phyloP scores from a whole-genome alignment of 2,113 vertebrate species.

The Scalopus aquaticus region DNA sequence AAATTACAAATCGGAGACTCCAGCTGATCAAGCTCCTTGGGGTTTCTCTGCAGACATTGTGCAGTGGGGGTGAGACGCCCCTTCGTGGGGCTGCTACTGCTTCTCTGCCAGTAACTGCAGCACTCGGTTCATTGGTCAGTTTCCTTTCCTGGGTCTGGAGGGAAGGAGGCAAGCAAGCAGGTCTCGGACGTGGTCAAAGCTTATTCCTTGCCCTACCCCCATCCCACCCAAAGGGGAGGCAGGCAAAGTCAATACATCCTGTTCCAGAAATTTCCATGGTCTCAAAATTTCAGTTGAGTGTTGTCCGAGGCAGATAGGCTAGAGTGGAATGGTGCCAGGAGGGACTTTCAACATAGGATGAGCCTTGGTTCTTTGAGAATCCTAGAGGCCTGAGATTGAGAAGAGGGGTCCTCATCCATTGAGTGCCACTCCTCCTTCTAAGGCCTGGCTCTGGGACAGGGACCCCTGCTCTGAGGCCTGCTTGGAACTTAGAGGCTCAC shows the following conservation, averaged over 20 bases:
- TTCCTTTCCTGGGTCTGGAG: neutral
- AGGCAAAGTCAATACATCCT: neutral
- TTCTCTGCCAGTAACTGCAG: neutral
- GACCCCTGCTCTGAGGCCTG: neutral
- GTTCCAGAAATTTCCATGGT: neutral
- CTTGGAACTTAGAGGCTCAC: neutral
- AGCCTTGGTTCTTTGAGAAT: neutral
- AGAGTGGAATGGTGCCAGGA: neutral
- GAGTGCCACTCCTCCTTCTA: neutral
- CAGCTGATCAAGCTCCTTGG: constrained; percentile 79
- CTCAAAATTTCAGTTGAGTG: neutral
- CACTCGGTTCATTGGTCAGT: neutral
- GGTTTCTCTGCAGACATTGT: constrained; percentile 55
- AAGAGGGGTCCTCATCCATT: neutral
- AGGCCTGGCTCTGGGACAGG: neutral
- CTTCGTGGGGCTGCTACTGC: neutral
- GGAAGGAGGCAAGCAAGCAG: neutral
- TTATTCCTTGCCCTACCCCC: neutral
- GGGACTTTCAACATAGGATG: neutral
- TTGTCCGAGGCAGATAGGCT: neutral
- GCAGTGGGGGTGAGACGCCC: neutral
- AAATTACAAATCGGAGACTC: constrained; percentile 79
- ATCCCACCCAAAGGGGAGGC: neutral
- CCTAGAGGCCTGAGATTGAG: neutral
- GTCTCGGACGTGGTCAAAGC: neutral